Evolutionary conservation across 2,797 vertebrate genomes (phyloP).

Genomic region (Takifugu rubripes): DNA sequence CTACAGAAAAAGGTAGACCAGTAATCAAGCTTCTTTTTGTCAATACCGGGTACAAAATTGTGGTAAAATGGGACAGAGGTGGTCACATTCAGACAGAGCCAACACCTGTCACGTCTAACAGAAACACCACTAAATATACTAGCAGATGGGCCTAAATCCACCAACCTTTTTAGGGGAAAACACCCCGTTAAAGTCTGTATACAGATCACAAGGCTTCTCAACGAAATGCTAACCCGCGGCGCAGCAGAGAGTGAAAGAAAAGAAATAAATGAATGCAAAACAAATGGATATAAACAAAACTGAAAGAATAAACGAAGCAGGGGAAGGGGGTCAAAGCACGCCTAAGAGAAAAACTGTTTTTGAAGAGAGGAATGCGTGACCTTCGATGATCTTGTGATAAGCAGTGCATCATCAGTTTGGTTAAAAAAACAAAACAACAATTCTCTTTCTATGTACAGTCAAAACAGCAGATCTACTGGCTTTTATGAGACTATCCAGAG

Average conservation of each 20-base stretch:
- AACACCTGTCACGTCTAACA: slow-evolving; percentile 17
- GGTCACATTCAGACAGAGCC: slow-evolving; percentile 2
- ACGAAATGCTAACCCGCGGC: slow-evolving; percentile 78
- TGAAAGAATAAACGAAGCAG: not conserved
- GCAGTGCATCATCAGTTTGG: slow-evolving; percentile 8
- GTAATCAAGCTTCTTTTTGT: not conserved
- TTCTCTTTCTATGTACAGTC: slow-evolving; percentile 6
- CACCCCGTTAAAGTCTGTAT: slow-evolving; percentile 88
- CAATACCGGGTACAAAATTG: not conserved
- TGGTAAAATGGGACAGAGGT: slow-evolving; percentile 1
- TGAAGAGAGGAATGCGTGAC: slow-evolving; percentile 17
- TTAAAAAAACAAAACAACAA: slow-evolving; percentile 19
- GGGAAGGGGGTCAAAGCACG: not conserved
- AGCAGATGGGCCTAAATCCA: slow-evolving; percentile 53
- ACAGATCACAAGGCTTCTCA: slow-evolving; percentile 88
- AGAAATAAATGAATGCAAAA: slow-evolving; percentile 37
- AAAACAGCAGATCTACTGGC: slow-evolving; percentile 10
- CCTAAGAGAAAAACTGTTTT: slow-evolving; percentile 8
- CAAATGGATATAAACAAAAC: slow-evolving; percentile 32
- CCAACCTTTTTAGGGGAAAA: slow-evolving; percentile 95
- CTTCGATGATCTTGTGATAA: slow-evolving; percentile 19
- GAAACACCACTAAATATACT: slow-evolving; percentile 28
- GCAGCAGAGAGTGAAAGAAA: slow-evolving; percentile 54
- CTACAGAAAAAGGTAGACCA: slow-evolving; percentile 64
- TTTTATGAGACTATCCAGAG: not conserved